A percentile compares a stretch with the other conserved stretches of the same genome.
Conservation (phyloP, 1,140 invertebrate genomes). For the Pseudachorutes palmiensis region DNA sequence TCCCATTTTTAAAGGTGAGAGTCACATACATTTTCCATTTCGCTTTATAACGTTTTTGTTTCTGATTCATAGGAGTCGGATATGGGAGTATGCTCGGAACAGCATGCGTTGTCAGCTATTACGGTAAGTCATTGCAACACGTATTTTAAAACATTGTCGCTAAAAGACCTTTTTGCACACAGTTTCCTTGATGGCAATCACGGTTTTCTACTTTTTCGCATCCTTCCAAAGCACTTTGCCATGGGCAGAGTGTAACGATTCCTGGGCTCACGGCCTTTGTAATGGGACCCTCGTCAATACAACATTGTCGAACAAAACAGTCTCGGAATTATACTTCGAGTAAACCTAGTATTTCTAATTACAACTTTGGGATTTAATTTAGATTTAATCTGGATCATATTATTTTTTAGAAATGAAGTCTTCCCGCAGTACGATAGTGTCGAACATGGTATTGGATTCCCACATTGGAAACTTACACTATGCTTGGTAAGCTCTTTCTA, state of each 20-base stretch:
- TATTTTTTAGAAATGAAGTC: constrained; percentile 1
- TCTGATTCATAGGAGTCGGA: constrained; percentile 42
- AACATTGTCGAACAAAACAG: not conserved
- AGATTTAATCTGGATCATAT: constrained; percentile 54
- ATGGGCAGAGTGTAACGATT: constrained; percentile 40
- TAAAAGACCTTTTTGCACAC: not conserved
- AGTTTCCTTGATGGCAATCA: constrained; percentile 42
- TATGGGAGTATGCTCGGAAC: constrained; percentile 42
- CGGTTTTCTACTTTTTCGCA: constrained; percentile 12
- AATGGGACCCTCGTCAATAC: not conserved
- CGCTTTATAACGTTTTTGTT: not conserved
- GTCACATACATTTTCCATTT: not conserved
- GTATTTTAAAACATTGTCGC: no score
- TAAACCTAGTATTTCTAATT: not conserved
- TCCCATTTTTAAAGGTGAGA: constrained; percentile 42
- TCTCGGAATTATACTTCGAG: constrained; percentile 9
- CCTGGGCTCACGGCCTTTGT: constrained; percentile 26
- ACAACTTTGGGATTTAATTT: no score
- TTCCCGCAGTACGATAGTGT: constrained; percentile 44
- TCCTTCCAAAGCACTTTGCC: constrained; percentile 33
- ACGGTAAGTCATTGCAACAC: constrained; percentile 33
- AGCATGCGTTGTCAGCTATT: constrained; percentile 42
- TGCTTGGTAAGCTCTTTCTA: no score
- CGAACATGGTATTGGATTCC: constrained; percentile 60
- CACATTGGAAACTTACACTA: constrained; percentile 60